Percentiles rank a stretch among this genome's conserved stretches.
Conservation (phyloP, 2,888 invertebrate species). For the Anoncus sp. region DNA sequence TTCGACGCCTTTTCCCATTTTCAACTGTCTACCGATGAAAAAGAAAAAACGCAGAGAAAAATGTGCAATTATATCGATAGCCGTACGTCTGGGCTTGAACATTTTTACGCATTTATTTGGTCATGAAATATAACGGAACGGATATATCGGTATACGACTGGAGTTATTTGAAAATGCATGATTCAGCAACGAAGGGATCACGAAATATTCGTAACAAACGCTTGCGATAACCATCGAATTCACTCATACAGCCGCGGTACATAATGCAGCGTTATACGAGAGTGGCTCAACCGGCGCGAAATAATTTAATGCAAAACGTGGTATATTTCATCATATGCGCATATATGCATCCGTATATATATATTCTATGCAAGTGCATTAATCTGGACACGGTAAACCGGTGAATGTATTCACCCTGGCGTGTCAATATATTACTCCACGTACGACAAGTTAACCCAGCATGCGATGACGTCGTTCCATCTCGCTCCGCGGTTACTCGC, state of each 20-base stretch:
- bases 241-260: constrained; percentile 27
- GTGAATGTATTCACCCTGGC: constrained; percentile 46
- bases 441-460: constrained; percentile 43
- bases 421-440: constrained; percentile 46
- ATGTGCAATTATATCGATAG: no score
- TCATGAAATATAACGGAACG: neutral
- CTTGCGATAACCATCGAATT: constrained; percentile 35
- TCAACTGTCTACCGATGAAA: no score
- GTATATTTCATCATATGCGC: constrained; percentile 4
- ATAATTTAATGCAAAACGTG: constrained; percentile 47
- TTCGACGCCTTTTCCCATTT: no score
- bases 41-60: no score
- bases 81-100: no score
- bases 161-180: constrained; percentile 6
- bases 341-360: constrained; percentile 1
- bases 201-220: constrained; percentile 34
- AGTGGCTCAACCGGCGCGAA: constrained; percentile 14
- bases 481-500: constrained; percentile 46
- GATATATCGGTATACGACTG: neutral
- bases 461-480: constrained; percentile 30
- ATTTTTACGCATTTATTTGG: no score
- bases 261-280: constrained; percentile 17
- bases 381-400: constrained; percentile 45
- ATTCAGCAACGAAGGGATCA: constrained; percentile 19
- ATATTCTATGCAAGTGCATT: constrained; percentile 43